A percentile compares a stretch with the other conserved stretches of the same genome.
Conservation (phyloP, 1,140 invertebrate genomes). For the Littorina saxatilis region DNA sequence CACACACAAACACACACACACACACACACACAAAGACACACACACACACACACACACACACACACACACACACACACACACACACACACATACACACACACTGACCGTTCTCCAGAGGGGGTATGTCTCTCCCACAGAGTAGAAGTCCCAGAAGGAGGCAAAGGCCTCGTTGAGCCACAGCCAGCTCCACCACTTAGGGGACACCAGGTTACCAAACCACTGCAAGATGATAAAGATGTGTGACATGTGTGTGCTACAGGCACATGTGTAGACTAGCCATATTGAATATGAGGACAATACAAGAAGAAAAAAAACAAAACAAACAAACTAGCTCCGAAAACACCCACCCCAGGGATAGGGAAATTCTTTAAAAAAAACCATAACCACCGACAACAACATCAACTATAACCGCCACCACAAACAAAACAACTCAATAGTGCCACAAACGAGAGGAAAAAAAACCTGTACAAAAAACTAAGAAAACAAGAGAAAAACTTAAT, state of each 20-base stretch:
- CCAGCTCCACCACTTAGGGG: slow-evolving; percentile 76
- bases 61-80: background rate
- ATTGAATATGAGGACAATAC: background rate
- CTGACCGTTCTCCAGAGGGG: slow-evolving; percentile 38
- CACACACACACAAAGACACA: background rate
- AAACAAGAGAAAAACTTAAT: no score
- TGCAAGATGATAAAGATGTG: slow-evolving; percentile 60
- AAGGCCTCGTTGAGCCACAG: slow-evolving; percentile 78
- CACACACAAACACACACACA: background rate
- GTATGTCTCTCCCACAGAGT: slow-evolving; percentile 37
- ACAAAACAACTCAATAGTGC: no score
- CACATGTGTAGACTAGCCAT: background rate
- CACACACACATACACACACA: background rate
- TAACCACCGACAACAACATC: background rate
- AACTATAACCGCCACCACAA: slow-evolving; percentile 5
- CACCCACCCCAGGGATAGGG: no score
- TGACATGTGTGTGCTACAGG: background rate
- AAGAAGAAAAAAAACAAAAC: no score
- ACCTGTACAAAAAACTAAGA: no score
- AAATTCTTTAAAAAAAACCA: no score
- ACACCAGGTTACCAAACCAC: slow-evolving; percentile 92
- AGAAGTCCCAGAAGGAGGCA: slow-evolving; percentile 83
- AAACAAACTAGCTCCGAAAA: no score
- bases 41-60: background rate
- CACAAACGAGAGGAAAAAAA: no score